phyloP scores from a whole-genome alignment of 1,140 invertebrate species.

The Meloidogyne hapla region DNA sequence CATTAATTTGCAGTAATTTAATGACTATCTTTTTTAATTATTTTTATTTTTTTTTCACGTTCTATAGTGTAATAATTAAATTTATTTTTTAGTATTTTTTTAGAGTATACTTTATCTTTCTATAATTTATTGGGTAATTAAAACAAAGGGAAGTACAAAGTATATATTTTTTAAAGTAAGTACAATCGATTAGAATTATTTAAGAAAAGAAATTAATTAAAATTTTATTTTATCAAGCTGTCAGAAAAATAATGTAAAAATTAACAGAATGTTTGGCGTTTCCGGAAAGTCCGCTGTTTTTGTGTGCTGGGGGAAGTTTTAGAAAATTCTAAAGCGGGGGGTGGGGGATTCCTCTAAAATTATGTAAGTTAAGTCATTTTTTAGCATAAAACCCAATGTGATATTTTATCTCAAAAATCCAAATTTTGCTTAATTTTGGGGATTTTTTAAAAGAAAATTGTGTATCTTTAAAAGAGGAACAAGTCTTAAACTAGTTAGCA shows the following conservation, averaged over 20 bases:
- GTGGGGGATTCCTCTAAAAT: too few species aligned
- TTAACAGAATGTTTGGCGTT: too few species aligned
- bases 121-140: neutral
- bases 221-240: too few species aligned
- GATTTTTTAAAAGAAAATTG: too few species aligned
- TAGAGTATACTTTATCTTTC: neutral
- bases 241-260: too few species aligned
- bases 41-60: neutral
- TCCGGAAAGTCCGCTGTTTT: too few species aligned
- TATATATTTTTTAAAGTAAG: neutral
- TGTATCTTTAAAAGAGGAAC: neutral
- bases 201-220: neutral
- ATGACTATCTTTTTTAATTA: neutral
- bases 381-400: too few species aligned
- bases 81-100: neutral
- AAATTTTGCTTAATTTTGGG: too few species aligned
- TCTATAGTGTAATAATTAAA: neutral
- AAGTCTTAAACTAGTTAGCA: neutral
- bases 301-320: too few species aligned
- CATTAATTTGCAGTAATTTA: neutral
- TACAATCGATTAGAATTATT: neutral
- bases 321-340: too few species aligned
- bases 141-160: neutral
- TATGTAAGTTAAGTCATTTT: too few species aligned
- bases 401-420: too few species aligned